phyloP scores from a whole-genome alignment of 2,888 invertebrate species.

The Serrognathus titanus region DNA sequence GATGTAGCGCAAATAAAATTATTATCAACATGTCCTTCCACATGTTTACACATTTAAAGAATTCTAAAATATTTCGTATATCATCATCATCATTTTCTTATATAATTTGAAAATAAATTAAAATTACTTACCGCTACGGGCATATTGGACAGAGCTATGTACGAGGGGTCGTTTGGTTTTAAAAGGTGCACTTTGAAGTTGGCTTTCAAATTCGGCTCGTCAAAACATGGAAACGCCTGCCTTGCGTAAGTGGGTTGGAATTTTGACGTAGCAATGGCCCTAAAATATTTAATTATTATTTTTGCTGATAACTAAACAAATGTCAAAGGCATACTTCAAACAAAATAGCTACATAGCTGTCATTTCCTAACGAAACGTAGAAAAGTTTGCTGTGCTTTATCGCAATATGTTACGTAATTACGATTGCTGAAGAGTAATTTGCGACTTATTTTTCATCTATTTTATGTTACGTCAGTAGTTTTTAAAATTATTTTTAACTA shows the following conservation, averaged over 20 bases:
- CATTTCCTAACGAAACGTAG: not conserved
- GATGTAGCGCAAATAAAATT: no score
- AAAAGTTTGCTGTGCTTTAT: not conserved
- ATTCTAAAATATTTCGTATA: no score
- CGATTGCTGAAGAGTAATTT: no score
- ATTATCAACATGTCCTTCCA: no score
- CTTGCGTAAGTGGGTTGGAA: conserved; percentile 94
- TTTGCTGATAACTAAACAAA: not conserved
- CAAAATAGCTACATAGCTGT: not conserved
- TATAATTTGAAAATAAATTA: not conserved
- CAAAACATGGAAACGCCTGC: conserved; percentile 92
- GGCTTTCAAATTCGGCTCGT: conserved; percentile 90
- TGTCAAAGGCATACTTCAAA: not conserved
- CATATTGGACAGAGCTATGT: conserved; percentile 86
- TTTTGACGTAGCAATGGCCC: conserved; percentile 83
- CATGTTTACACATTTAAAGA: no score
- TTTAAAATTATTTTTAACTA: no score
- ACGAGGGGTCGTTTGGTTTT: conserved; percentile 62
- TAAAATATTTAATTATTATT: conserved; percentile 47
- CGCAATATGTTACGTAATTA: no score
- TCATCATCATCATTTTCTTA: no score
- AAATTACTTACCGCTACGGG: conserved; percentile 56
- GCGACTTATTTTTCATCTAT: no score
- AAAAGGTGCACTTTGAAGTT: conserved; percentile 75
- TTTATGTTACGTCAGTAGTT: not conserved